Percentiles rank a stretch among this genome's conserved stretches.
These are phyloP conservation scores for Poeciliopsis presidionis DNA, from an alignment of 2,797 vertebrate genomes.

Conservation along the genomic window DNA sequence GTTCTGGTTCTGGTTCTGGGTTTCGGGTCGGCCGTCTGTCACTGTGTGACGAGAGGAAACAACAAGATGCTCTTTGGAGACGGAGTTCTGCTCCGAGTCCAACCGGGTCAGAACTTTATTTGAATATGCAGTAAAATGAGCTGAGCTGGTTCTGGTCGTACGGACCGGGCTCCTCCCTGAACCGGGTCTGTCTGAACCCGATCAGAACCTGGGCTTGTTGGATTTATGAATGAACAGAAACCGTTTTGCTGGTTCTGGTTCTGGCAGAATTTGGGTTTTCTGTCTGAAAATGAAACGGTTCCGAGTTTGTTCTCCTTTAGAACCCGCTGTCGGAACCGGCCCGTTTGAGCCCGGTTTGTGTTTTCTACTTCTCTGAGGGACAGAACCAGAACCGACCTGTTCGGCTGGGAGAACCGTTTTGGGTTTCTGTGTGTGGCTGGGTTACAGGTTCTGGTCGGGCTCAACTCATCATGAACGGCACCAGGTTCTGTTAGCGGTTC, in stretches of 20 bases:
- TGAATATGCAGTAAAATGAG: not conserved
- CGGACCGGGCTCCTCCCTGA: not conserved
- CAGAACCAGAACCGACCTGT: not conserved
- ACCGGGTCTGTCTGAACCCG: not conserved
- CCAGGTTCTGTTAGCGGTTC: not conserved
- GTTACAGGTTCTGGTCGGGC: conserved; percentile 31
- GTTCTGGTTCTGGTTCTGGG: not conserved
- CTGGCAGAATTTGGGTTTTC: not conserved
- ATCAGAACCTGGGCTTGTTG: not conserved
- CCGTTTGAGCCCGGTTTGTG: not conserved
- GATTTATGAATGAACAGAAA: not conserved
- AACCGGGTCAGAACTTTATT: not conserved
- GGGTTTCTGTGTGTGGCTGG: conserved; percentile 38
- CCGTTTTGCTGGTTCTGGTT: not conserved
- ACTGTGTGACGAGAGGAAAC: not conserved
- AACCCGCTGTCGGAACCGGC: not conserved
- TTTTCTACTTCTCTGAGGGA: not conserved
- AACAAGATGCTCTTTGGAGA: not conserved
- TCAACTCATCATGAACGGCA: conserved; percentile 19
- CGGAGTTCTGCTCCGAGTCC: not conserved
- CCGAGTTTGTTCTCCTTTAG: not conserved
- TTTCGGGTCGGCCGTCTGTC: not conserved
- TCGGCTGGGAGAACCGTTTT: not conserved
- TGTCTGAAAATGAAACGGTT: not conserved
- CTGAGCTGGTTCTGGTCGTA: not conserved